These are phyloP conservation scores for Microtus pennsylvanicus DNA, from an alignment of 2,113 vertebrate genomes.

Conservation along the genomic window DNA sequence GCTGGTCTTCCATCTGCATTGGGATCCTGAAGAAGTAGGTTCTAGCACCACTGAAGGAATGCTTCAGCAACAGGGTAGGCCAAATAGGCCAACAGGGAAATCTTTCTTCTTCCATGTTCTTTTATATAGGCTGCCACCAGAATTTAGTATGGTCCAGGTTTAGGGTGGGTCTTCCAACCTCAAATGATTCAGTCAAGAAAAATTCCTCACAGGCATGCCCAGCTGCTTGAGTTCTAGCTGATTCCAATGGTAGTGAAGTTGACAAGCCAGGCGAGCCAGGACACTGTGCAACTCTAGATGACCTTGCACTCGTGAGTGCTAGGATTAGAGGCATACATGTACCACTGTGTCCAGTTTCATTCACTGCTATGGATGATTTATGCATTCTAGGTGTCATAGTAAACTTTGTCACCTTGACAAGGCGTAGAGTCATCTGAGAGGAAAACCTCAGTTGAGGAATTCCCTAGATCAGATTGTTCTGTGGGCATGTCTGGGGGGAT, in stretches of 20 bases:
- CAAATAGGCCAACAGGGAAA: neutral
- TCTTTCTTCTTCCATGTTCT: neutral
- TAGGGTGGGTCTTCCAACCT: neutral
- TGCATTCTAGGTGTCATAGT: neutral
- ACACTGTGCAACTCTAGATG: neutral
- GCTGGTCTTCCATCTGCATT: neutral
- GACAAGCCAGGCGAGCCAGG: neutral
- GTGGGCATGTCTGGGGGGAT: neutral
- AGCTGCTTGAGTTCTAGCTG: neutral
- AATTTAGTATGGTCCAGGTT: neutral
- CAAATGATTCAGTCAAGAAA: neutral
- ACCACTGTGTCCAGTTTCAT: neutral
- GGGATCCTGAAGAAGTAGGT: neutral
- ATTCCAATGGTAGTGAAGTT: neutral
- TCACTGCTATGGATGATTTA: neutral
- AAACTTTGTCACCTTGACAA: neutral
- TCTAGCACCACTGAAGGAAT: neutral
- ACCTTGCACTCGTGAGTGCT: neutral
- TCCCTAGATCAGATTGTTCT: neutral
- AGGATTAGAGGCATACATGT: neutral
- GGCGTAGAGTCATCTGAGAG: neutral
- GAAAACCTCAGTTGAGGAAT: neutral
- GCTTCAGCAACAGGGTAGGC: neutral
- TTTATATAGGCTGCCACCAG: neutral
- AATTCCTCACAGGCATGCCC: neutral